Evolutionary conservation across 2,888 invertebrate genomes (phyloP), one percentile per base, ranked within the genome.

Genomic region (Pachliopta kotzebuea): DNA sequence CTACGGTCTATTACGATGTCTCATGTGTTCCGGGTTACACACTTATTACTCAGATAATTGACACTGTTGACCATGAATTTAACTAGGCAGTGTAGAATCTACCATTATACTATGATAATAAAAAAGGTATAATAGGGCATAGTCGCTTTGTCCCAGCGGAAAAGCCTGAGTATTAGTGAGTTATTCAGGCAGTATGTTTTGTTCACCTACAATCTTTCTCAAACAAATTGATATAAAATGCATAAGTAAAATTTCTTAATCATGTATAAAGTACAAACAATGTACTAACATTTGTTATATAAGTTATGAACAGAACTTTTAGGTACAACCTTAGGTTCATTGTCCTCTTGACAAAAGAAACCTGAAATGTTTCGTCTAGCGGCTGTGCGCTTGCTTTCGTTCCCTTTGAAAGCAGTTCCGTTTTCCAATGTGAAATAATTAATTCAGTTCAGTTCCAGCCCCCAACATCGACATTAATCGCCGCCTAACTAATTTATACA

Each of bases 391-490:
- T 26, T 52, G 21, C 26, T 29, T 59, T n/a, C 17, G 57, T 58
- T 7, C 37, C 42, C 54, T 54, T 60, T 37, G 60, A 60, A 60
- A 23, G n/a, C 37, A 18, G 31, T 8, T 60, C 37, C 53, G 37
- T 53, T 60, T 60, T 60, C 60, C 23, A 60, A 53, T 60, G 60
- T 53, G 37, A 45, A 60, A 57, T 57, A 53, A 67, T 67, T 62
- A 65, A 67, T 67, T 65, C 67, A 62, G 62, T 67, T 67, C 62
- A 67, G 62, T 62, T 53, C 60, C 52, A 53, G 60, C 60, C 60
- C 60, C 60, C 53, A 37, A 53, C 60, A 60, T 60, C 60, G 60
- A 60, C 60, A 53, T 60, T 60, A 60, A 60, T 60, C 53, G 60
- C 21, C 18, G 21, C 53, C 53, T 60, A 9, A 60, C 21, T 60